A percentile compares a stretch with the other conserved stretches of the same genome.
These are phyloP conservation scores for Centropus unirufus DNA, from an alignment of 2,113 vertebrate genomes.

Conservation along the genomic window DNA sequence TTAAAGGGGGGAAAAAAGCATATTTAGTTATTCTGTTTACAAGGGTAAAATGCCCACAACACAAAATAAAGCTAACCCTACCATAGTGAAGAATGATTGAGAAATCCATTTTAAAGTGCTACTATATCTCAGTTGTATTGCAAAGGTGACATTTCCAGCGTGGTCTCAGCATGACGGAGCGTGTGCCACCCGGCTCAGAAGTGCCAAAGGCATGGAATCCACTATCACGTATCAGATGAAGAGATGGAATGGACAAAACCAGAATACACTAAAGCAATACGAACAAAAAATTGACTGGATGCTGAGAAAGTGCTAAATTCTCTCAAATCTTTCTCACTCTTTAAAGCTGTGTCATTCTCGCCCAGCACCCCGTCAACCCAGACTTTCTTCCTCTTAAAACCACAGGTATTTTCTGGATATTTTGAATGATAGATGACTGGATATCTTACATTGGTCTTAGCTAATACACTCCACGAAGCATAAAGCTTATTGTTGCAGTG, in stretches of 20 bases:
- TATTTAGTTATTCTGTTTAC: not conserved
- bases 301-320: not conserved
- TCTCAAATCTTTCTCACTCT: not conserved
- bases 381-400: not conserved
- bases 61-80: not conserved
- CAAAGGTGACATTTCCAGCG: constrained; percentile 63
- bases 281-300: constrained; percentile 32
- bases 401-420: not conserved
- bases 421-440: not conserved
- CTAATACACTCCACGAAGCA: not conserved
- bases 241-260: constrained; percentile 48
- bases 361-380: not conserved
- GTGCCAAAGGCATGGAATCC: constrained; percentile 61
- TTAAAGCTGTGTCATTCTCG: not conserved
- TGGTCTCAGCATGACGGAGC: constrained; percentile 62
- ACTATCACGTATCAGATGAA: not conserved
- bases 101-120: constrained; percentile 33
- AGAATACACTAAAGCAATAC: constrained; percentile 6
- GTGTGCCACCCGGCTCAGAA: constrained; percentile 66
- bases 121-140: constrained; percentile 5
- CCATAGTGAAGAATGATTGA: not conserved
- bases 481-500: not conserved
- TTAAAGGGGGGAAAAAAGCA: not conserved
- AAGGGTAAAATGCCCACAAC: not conserved
- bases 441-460: not conserved